A percentile compares a stretch with the other conserved stretches of the same genome.
phyloP scores from a whole-genome alignment of 2,113 vertebrate species.

The Seriola aureovittata region DNA sequence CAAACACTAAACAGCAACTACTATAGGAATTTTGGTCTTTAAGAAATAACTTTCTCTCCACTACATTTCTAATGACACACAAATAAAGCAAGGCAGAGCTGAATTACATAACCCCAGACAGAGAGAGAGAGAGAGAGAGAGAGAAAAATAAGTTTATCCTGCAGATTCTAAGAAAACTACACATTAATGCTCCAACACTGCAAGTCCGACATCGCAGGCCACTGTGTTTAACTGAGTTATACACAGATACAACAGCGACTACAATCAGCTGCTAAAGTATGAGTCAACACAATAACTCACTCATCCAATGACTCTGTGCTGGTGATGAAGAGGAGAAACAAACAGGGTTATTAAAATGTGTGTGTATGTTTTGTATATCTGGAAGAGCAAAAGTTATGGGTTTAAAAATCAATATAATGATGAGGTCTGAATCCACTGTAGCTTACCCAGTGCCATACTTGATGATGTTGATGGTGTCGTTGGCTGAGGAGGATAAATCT shows the following conservation, averaged over 20 bases:
- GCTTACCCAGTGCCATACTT: slow-evolving; percentile 81
- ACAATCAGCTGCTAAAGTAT: slow-evolving; percentile 53
- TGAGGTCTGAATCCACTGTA: background rate
- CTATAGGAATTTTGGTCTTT: background rate
- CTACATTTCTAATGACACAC: background rate
- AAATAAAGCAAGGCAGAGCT: background rate
- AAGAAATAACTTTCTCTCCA: background rate
- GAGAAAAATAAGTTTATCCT: no score
- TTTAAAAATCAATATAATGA: background rate
- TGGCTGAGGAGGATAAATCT: slow-evolving; percentile 40
- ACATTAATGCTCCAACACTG: background rate
- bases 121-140: background rate
- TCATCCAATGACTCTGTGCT: slow-evolving; percentile 62
- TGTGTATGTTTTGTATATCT: background rate
- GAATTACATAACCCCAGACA: background rate
- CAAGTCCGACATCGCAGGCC: slow-evolving; percentile 4
- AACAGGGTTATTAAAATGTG: slow-evolving; percentile 33
- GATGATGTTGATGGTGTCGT: slow-evolving; percentile 68
- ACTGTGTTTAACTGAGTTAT: background rate
- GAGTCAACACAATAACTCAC: slow-evolving; percentile 65
- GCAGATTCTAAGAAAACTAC: background rate
- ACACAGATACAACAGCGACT: slow-evolving; percentile 2
- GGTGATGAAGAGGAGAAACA: slow-evolving; percentile 60
- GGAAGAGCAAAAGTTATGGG: background rate
- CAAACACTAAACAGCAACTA: background rate